Evolutionary conservation across 1,140 invertebrate genomes (phyloP), one percentile per base, ranked within the genome.

Genomic region (Drosophila guanche): DNA sequence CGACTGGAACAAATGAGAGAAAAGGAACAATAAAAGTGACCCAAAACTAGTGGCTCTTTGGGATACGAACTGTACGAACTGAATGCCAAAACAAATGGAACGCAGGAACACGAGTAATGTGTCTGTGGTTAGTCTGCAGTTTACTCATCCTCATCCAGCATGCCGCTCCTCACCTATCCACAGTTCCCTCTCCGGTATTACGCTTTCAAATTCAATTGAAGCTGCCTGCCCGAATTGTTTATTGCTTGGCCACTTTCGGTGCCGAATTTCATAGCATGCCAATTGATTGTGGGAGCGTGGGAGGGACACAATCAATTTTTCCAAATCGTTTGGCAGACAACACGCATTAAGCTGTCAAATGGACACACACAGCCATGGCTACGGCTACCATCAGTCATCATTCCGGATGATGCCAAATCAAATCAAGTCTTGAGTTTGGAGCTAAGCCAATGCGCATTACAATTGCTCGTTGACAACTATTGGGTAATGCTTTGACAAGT

Each of bases 221-320:
- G 61, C 52, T 59, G 50, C 14, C 14, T 37, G 33, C 8, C 33
- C 14, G 57, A 56, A 73, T 78, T 79, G 76, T 73, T 79, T 72
- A 78, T 79, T 66, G 75, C 63, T 27, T 40, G 43, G 43, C 45
- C 70, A 77, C 66, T 37, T 37, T 77, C 56, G 25, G 22, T 42
- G 52, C 23, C 40, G 51, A 29, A 59, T 53, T 55, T 68, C 50
- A 41, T 59, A 7, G 8, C 16, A 20, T 14, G 54, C 41, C 67
- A 59, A 70, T 70, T 70, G 67, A 70, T 59, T 70, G 73, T 48
- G 65, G 16, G 16, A 20, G 16, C 16, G 16, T 20, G 16, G 16
- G 16, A 70, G 71, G 68, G 68, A 70, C 56, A 73, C 63, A 80
- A 86, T 86, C 65, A 88, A 81, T 88, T 88, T 56, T 81, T 81